Base-by-base conservation (phyloP, 1,140 invertebrate species). In the Aphidius gifuensis region DNA sequence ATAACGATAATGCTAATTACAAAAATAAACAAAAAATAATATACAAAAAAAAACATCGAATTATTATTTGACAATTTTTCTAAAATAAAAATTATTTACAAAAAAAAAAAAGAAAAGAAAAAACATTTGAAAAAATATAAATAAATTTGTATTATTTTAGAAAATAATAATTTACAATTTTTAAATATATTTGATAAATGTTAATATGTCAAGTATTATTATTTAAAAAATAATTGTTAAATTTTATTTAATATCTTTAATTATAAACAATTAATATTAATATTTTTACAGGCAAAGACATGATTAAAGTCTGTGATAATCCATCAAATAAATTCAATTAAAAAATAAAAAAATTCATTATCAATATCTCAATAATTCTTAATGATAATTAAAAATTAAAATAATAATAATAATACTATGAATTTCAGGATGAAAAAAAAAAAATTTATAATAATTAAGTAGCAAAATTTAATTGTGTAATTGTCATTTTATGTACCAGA, bases 41-140 rank as follows among this genome's bases (percentile, higher is more conserved):
- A 51, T 21, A 62, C 50, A 49, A 55, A 58, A 56, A 58, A 39
- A 60, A 60, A 62, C 60, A 59, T 56, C 62, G 51, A 58, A 66
- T 59, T 66, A 62, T 66, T 66, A 68, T 64, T 46, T 66, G 47
- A 60, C 47, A 60, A 62, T 68, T 60, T 68, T 66, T 49, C 48
- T 16, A 16, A 50, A 50, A 56, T 58, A 57, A 49, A 51, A 59
- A 65, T 32, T 32, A 32, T 32, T 32, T 32, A 32, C 23, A 61
- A 57, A 62, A 66, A 61, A 59, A 58, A 48, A 62, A 39, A 32
- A 51, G n/a, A 47, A 43, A 59, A 16, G 16, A 16, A 16, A 16
- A 16, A 16, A 16, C 16, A 16, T 23, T 62, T 53, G 48, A 59
- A 49, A 54, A 58, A 11, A 66, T 9, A 46, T 50, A 61, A 62